Evolutionary conservation across 53 echinoderm and acorn worm genomes (phyloP).

Genomic region (Holothuria scabra): DNA sequence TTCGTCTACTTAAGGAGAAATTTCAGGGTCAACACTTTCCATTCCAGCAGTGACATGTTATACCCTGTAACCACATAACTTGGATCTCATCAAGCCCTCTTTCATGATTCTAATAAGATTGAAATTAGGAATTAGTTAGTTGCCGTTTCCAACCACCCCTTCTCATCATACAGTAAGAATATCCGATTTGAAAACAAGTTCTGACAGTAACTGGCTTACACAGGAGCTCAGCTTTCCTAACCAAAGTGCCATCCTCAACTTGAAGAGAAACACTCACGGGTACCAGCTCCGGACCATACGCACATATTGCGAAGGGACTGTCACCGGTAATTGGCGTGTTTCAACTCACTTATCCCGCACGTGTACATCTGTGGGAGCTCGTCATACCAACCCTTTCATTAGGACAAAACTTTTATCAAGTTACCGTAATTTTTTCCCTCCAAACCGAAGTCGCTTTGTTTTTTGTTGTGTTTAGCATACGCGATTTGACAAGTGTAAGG

Average conservation of each 20-base stretch:
- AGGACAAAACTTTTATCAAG: constrained; percentile 17
- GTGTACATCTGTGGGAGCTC: constrained; percentile 30
- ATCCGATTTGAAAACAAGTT: constrained; percentile 31
- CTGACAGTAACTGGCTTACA: constrained; percentile 30
- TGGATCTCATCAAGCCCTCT: neutral
- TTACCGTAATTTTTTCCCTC: constrained; percentile 5
- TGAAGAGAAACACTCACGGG: constrained; percentile 23
- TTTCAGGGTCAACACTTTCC: too few species aligned
- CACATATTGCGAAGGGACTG: neutral
- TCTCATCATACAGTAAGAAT: neutral
- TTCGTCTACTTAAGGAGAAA: too few species aligned
- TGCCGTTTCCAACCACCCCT: neutral
- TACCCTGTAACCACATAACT: too few species aligned
- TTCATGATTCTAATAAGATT: constrained; percentile 10
- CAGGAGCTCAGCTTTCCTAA: too few species aligned
- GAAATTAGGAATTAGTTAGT: constrained; percentile 32
- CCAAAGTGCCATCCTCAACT: neutral
- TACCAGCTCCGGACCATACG: constrained; percentile 12
- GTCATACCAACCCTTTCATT: constrained; percentile 36
- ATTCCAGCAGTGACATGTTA: too few species aligned
- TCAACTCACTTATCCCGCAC: constrained; percentile 29
- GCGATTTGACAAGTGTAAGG: too few species aligned
- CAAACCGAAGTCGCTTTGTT: neutral
- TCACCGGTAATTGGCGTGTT: constrained; percentile 23
- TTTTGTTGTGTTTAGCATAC: constrained; percentile 7